Percentiles rank a stretch among this genome's conserved stretches.
Conservation (phyloP, 2,888 invertebrate genomes). For the Hanleya hanleyi region DNA sequence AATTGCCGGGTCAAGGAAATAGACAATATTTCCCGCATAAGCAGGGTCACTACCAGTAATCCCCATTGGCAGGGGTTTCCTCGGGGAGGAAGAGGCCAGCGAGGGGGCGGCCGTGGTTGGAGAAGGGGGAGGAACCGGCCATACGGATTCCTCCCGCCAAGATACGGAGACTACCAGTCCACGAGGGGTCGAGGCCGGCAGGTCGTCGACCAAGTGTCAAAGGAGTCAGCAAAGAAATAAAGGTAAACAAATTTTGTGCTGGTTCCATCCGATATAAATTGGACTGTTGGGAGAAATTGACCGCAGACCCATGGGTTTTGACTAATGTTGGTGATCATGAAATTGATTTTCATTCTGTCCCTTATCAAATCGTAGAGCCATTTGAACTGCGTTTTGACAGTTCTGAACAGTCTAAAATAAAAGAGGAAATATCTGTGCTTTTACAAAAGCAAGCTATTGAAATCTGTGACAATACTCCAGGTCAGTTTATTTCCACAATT, state of each 20-base stretch:
- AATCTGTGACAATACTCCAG: neutral
- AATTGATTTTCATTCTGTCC: neutral
- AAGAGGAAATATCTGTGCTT: too few relatives aligned
- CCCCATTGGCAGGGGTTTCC: too few relatives aligned
- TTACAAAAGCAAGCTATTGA: neutral
- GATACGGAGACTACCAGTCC: too few relatives aligned
- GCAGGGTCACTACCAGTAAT: too few relatives aligned
- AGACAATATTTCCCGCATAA: neutral
- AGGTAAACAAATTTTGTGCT: neutral
- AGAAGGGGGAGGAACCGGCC: too few relatives aligned
- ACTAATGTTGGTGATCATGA: neutral
- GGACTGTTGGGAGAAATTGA: neutral
- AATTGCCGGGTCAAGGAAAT: neutral
- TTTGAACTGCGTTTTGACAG: neutral
- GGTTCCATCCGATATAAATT: neutral
- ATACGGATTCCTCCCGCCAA: too few relatives aligned
- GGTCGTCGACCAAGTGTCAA: too few relatives aligned
- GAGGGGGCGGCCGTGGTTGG: too few relatives aligned
- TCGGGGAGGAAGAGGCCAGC: too few relatives aligned
- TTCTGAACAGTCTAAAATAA: too few relatives aligned
- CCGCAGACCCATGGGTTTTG: neutral
- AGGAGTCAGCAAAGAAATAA: neutral
- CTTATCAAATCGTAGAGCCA: neutral
- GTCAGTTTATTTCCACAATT: neutral
- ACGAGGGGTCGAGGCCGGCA: too few relatives aligned